These are phyloP conservation scores for Mimumesa dahlbomi DNA, from an alignment of 2,888 invertebrate species.

Conservation along the genomic window DNA sequence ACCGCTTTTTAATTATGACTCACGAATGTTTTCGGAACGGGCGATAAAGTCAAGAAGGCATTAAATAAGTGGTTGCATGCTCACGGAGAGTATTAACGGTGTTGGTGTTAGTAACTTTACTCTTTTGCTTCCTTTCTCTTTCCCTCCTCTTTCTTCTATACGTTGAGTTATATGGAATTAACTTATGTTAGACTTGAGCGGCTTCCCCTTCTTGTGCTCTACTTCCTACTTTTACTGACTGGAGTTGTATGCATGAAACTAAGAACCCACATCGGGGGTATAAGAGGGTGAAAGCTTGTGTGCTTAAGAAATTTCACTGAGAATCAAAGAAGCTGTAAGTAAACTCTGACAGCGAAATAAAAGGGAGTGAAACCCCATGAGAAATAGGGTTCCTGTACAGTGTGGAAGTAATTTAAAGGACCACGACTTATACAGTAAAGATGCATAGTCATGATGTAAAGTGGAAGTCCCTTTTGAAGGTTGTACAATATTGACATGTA, in stretches of 20 bases:
- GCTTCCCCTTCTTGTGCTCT: constrained; percentile 22
- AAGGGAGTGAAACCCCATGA: not conserved
- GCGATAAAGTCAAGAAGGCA: constrained; percentile 7
- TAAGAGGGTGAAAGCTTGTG: not conserved
- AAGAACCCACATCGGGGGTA: not conserved
- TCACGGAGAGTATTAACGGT: constrained; percentile 29
- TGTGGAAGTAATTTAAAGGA: too few species aligned
- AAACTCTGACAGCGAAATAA: not conserved
- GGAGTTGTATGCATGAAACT: not conserved
- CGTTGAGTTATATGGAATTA: constrained; percentile 64
- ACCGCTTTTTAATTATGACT: not conserved
- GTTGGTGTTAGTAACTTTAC: constrained; percentile 27
- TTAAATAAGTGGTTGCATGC: constrained; percentile 39
- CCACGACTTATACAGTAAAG: too few species aligned
- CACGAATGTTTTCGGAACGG: not conserved
- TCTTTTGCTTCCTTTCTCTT: constrained; percentile 9
- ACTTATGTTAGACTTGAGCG: constrained; percentile 48
- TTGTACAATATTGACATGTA: too few species aligned
- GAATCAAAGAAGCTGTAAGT: constrained; percentile 28
- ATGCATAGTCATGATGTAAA: too few species aligned
- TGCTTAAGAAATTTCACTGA: constrained; percentile 22
- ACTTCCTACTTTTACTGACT: constrained; percentile 9
- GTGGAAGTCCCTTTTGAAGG: too few species aligned
- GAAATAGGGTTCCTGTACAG: constrained; percentile 26
- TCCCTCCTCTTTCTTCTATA: constrained; percentile 30